A percentile compares a stretch with the other conserved stretches of the same genome.
Evolutionary conservation across 2,888 invertebrate genomes (phyloP).

Genomic region (Prosapia bicincta): DNA sequence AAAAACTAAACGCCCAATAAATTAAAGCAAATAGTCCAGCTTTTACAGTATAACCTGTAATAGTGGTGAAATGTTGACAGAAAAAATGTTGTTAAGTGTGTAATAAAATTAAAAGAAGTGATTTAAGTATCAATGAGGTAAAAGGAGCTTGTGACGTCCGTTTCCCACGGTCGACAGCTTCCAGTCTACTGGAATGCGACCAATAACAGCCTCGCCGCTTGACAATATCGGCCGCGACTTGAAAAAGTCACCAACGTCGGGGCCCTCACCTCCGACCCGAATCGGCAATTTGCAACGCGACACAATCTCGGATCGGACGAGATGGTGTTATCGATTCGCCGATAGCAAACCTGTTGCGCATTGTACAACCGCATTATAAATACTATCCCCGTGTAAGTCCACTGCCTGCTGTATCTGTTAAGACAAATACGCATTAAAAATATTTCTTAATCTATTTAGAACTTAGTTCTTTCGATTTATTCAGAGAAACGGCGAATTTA

Average conservation of each 20-base stretch:
- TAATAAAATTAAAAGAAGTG: background rate
- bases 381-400: too few relatives aligned
- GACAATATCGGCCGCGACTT: background rate
- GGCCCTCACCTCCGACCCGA: background rate
- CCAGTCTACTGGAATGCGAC: background rate
- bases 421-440: too few relatives aligned
- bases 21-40: background rate
- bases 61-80: background rate
- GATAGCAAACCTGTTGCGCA: background rate
- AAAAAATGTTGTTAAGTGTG: background rate
- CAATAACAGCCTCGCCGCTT: background rate
- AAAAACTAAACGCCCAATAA: background rate
- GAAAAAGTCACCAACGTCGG: background rate
- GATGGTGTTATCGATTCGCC: background rate
- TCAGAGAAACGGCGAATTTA: too few relatives aligned
- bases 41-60: background rate
- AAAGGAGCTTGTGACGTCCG: slow-evolving; percentile 13
- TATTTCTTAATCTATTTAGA: too few relatives aligned
- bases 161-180: slow-evolving; percentile 18
- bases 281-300: background rate
- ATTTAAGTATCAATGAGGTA: background rate
- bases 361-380: background rate
- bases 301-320: background rate
- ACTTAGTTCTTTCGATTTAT: too few relatives aligned
- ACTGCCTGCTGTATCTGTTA: too few relatives aligned